Conservation (phyloP, 2,888 invertebrate genomes). For the Drosophila putrida region DNA sequence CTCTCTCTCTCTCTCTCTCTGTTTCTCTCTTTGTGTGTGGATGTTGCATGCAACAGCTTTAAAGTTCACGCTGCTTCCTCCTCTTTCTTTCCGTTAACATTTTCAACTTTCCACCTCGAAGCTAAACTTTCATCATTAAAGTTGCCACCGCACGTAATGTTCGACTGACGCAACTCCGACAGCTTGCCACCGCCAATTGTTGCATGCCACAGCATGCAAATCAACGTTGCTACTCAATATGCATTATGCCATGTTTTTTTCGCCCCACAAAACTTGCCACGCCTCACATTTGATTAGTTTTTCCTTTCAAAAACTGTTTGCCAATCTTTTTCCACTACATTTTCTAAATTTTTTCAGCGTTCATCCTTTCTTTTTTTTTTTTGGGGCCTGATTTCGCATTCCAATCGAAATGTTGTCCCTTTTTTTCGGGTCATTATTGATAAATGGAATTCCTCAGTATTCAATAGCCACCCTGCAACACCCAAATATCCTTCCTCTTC, state of each 20-base stretch:
- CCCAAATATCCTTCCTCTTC: not conserved
- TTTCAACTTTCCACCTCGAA: not conserved
- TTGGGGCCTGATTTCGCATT: constrained; percentile 15
- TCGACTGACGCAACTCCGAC: constrained; percentile 5
- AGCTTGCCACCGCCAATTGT: constrained; percentile 17
- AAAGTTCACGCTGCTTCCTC: constrained; percentile 1
- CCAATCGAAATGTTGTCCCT: constrained; percentile 19
- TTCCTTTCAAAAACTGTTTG: not conserved
- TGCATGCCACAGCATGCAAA: constrained; percentile 50
- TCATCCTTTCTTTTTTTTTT: not conserved
- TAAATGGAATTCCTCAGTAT: constrained; percentile 70
- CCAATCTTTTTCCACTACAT: not conserved
- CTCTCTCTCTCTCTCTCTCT: not conserved
- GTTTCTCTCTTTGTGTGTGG: not conserved
- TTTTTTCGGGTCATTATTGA: constrained; percentile 51
- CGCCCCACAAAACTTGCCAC: not conserved
- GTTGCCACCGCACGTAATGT: constrained; percentile 59
- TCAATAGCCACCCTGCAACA: constrained; percentile 21
- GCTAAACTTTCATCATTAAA: constrained; percentile 59
- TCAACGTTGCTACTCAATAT: constrained; percentile 45
- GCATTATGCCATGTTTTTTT: constrained; percentile 33
- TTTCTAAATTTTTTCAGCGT: constrained; percentile 10
- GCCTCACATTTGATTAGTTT: constrained; percentile 18
- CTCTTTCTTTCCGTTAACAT: constrained; percentile 2
- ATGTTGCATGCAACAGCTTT: not conserved